Evolutionary conservation across 2,888 invertebrate species (phyloP).

Genomic region (Cactoblastis cactorum): DNA sequence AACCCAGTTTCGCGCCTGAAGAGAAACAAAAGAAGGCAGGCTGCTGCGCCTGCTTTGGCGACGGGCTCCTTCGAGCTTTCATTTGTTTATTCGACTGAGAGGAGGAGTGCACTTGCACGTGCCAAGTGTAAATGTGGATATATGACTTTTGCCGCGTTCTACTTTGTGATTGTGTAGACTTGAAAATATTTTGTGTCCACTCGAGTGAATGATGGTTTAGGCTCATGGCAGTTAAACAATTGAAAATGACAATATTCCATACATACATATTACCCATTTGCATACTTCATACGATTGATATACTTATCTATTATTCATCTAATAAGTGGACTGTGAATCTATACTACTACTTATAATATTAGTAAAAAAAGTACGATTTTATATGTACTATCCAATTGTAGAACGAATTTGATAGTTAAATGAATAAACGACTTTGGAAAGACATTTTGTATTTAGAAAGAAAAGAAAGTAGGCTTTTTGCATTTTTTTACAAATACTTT

Average conservation of each 20-base stretch:
- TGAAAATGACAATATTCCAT: constrained; percentile 1
- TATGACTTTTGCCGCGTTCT: constrained; percentile 4
- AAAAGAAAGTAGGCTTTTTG: constrained; percentile 44
- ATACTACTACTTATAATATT: not conserved
- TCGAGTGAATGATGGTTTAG: not conserved
- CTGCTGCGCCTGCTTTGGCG: constrained; percentile 72
- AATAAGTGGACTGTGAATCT: not conserved
- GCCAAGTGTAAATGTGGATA: constrained; percentile 22
- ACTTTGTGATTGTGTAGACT: not conserved
- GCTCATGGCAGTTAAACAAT: constrained; percentile 2
- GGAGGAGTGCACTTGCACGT: constrained; percentile 20
- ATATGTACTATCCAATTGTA: constrained; percentile 5
- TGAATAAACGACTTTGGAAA: constrained; percentile 15
- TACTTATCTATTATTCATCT: not conserved
- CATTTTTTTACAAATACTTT: constrained; percentile 50
- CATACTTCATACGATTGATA: not conserved
- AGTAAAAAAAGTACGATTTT: not conserved
- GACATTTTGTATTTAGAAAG: constrained; percentile 23
- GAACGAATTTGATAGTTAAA: constrained; percentile 16
- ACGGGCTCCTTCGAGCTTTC: constrained; percentile 69
- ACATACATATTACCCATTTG: not conserved
- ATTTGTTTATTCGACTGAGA: constrained; percentile 77
- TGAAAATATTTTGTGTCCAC: not conserved
- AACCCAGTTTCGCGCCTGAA: constrained; percentile 63
- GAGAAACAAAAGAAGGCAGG: constrained; percentile 57